These are phyloP conservation scores for Helicorthomorpha holstii DNA, from an alignment of 1,140 invertebrate genomes.

Conservation along the genomic window DNA sequence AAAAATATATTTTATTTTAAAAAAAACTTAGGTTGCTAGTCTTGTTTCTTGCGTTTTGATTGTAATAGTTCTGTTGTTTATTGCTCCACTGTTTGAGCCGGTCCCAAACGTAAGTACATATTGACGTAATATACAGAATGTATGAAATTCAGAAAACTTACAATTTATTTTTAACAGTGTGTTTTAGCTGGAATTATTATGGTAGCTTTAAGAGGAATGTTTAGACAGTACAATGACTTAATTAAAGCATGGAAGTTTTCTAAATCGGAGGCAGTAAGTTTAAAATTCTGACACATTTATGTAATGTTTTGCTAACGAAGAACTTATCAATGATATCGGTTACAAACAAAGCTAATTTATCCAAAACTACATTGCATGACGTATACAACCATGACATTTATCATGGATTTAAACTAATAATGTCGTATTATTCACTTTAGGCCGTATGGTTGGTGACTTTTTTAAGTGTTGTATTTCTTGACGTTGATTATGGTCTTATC, in stretches of 20 bases:
- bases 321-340: not conserved
- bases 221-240: conserved; percentile 60
- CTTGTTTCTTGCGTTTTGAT: conserved; percentile 46
- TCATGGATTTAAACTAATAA: not conserved
- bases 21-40: conserved; percentile 37
- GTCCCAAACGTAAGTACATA: conserved; percentile 45
- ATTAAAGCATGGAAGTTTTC: conserved; percentile 55
- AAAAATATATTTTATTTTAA: not conserved
- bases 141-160: not conserved
- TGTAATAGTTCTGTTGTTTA: conserved; percentile 55
- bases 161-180: conserved; percentile 38
- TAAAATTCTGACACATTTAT: no score
- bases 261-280: conserved; percentile 26
- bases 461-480: conserved; percentile 53
- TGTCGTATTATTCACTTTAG: conserved; percentile 14
- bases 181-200: conserved; percentile 77
- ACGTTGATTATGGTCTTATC: conserved; percentile 64
- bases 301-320: not conserved
- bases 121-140: not conserved
- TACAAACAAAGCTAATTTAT: not conserved
- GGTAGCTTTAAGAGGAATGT: conserved; percentile 75
- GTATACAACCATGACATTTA: conserved; percentile 34
- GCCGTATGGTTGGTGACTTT: conserved; percentile 62
- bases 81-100: conserved; percentile 65
- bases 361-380: not conserved